These are phyloP conservation scores for Periparus ater DNA, from an alignment of 2,797 vertebrate species.

Conservation along the genomic window DNA sequence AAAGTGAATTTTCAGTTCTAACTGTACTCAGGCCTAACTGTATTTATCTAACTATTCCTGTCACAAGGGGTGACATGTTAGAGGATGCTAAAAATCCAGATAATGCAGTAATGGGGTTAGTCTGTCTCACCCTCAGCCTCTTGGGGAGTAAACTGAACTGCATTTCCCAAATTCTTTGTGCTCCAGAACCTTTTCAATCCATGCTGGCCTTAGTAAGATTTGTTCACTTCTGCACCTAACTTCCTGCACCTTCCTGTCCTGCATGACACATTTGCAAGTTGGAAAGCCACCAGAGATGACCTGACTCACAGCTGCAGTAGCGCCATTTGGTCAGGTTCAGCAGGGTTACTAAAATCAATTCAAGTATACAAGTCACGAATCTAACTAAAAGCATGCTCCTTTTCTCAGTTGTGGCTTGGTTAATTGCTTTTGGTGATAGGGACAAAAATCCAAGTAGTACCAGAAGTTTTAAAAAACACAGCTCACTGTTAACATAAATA, in stretches of 20 bases:
- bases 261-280: rapidly evolving
- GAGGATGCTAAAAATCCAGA: neutral
- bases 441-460: neutral
- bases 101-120: neutral
- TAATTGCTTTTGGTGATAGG: neutral
- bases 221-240: neutral
- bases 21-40: neutral
- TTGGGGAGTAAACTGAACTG: neutral
- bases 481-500: neutral
- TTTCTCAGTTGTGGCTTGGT: neutral
- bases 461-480: neutral
- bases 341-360: neutral
- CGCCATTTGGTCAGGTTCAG: neutral
- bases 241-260: neutral
- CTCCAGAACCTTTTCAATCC: neutral
- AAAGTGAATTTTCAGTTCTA: neutral
- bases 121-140: neutral
- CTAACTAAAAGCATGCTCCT: neutral
- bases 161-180: neutral
- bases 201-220: neutral
- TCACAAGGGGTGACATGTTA: neutral
- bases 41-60: neutral
- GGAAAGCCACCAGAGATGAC: neutral
- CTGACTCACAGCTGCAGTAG: neutral
- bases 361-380: neutral